Percentiles rank a stretch among this genome's conserved stretches.
These are phyloP conservation scores for Protophormia terraenovae DNA, from an alignment of 2,888 invertebrate species.

Conservation along the genomic window DNA sequence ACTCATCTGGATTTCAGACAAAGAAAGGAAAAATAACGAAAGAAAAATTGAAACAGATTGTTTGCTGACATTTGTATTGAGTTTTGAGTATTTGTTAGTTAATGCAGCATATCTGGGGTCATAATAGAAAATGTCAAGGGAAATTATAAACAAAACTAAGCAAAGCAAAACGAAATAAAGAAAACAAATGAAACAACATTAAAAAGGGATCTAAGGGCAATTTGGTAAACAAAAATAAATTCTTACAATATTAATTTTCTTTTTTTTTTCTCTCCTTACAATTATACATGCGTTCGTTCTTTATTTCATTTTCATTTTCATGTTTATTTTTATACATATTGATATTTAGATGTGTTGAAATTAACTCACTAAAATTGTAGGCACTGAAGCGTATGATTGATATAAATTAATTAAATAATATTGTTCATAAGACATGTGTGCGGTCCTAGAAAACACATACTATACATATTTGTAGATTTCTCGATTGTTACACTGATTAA, in stretches of 20 bases:
- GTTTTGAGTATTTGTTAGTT: background rate
- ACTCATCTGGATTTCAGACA: background rate
- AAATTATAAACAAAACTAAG: constrained; percentile 12
- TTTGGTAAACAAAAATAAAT: background rate
- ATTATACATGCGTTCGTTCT: too few species aligned
- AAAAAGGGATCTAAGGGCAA: background rate
- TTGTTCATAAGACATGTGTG: constrained; percentile 23
- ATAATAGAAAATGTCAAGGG: constrained; percentile 13
- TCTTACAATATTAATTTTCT: background rate
- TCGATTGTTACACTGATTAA: background rate
- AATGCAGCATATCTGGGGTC: background rate
- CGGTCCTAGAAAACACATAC: too few species aligned
- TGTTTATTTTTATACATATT: background rate
- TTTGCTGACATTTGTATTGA: background rate
- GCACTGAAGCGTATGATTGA: constrained; percentile 16
- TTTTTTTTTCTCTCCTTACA: background rate
- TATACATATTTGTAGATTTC: too few species aligned
- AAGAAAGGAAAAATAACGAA: background rate
- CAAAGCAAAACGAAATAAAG: background rate
- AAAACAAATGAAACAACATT: background rate
- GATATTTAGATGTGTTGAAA: background rate
- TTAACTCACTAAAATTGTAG: background rate
- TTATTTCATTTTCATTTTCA: background rate
- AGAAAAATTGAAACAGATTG: background rate
- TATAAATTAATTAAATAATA: constrained; percentile 26